Conservation (phyloP, 1,140 invertebrate genomes). For the Euwallacea fornicatus region DNA sequence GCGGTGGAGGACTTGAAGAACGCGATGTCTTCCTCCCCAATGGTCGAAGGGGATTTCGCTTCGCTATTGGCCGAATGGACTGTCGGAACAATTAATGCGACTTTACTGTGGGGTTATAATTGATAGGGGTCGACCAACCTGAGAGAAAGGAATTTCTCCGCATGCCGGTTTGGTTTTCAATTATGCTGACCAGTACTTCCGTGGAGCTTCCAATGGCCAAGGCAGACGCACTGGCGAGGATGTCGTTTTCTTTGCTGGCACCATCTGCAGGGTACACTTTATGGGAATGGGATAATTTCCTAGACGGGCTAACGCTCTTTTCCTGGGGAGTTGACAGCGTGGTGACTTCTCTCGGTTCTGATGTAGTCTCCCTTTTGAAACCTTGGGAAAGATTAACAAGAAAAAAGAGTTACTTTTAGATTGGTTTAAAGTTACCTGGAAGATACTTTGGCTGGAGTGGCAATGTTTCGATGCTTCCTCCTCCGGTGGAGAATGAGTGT, state of each 20-base stretch:
- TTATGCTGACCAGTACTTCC: conserved; percentile 48
- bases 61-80: conserved; percentile 26
- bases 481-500: conserved; percentile 64
- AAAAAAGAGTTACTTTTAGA: conserved; percentile 9
- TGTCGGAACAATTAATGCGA: conserved; percentile 5
- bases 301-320: conserved; percentile 13
- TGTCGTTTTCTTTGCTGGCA: conserved; percentile 21
- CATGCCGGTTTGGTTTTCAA: conserved; percentile 47
- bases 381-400: conserved; percentile 17
- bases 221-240: conserved; percentile 44
- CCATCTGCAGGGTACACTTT: conserved; percentile 28
- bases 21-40: conserved; percentile 1
- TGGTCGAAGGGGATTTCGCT: conserved; percentile 3
- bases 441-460: conserved; percentile 66
- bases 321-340: conserved; percentile 19
- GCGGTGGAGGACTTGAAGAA: conserved; percentile 45
- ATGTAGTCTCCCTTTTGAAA: conserved; percentile 47
- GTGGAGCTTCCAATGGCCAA: conserved; percentile 49
- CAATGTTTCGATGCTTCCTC: conserved; percentile 64
- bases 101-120: background rate
- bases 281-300: conserved; percentile 31
- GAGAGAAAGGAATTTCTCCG: conserved; percentile 44
- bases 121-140: conserved; percentile 2
- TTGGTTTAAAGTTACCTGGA: conserved; percentile 40
- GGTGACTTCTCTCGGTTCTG: conserved; percentile 45